Percentiles rank a stretch among this genome's conserved stretches.
Evolutionary conservation across 1,140 invertebrate genomes (phyloP).

Genomic region (Scaptodrosophila lebanonensis): DNA sequence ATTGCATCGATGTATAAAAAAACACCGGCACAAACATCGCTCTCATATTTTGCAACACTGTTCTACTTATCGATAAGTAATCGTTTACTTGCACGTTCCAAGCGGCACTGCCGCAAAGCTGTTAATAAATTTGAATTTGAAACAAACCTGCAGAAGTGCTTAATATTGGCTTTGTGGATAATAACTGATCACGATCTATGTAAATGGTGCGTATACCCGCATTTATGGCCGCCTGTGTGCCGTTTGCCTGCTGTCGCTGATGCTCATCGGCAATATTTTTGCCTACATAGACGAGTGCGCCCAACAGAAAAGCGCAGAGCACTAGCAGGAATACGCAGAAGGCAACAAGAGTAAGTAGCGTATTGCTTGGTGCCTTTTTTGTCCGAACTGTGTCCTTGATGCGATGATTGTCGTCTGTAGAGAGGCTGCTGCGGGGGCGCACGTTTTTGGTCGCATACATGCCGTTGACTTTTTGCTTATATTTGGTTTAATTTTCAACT

Average conservation of each 20-base stretch:
- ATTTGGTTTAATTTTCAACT: slow-evolving; percentile 9
- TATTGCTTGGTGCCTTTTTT: slow-evolving; percentile 57
- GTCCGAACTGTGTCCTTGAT: slow-evolving; percentile 63
- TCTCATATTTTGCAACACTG: too few relatives aligned
- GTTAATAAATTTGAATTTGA: slow-evolving; percentile 7
- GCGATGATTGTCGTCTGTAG: slow-evolving; percentile 72
- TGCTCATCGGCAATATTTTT: slow-evolving; percentile 74
- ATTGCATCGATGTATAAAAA: too few relatives aligned
- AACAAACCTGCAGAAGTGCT: slow-evolving; percentile 57
- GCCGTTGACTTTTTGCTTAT: slow-evolving; percentile 26
- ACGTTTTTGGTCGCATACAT: slow-evolving; percentile 71
- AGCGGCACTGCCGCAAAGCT: slow-evolving; percentile 1
- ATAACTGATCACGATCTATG: slow-evolving; percentile 56
- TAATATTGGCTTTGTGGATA: slow-evolving; percentile 65
- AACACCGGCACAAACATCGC: too few relatives aligned
- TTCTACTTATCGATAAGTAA: too few relatives aligned
- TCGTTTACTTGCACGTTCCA: slow-evolving; percentile 16
- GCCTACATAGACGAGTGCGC: slow-evolving; percentile 78
- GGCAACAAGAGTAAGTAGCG: slow-evolving; percentile 73
- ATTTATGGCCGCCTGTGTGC: slow-evolving; percentile 23
- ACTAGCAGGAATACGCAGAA: slow-evolving; percentile 78
- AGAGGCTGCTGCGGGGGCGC: slow-evolving; percentile 71
- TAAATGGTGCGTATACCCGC: slow-evolving; percentile 37
- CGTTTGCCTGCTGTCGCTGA: slow-evolving; percentile 40
- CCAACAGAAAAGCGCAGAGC: slow-evolving; percentile 77